Percentiles rank a stretch among this genome's conserved stretches.
Conservation (phyloP, 2,797 vertebrate species). For the Phaenicophaeus curvirostris region DNA sequence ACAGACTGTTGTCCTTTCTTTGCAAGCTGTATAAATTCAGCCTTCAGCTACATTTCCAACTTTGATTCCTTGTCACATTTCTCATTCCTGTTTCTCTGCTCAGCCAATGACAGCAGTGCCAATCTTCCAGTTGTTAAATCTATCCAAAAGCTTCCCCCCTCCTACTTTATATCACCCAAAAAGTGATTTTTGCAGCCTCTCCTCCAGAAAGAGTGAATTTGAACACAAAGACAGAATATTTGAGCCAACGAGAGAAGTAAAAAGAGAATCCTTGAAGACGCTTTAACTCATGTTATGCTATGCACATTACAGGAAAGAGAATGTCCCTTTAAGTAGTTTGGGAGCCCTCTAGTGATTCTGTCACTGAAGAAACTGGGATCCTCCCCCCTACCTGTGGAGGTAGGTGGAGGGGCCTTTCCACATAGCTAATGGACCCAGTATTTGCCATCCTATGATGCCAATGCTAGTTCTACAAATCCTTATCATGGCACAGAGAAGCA, state of each 20-base stretch:
- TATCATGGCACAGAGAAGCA: background rate
- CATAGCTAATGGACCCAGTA: background rate
- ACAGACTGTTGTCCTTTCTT: conserved; percentile 66
- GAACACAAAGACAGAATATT: conserved; percentile 65
- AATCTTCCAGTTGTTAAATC: conserved; percentile 72
- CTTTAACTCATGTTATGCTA: conserved; percentile 28
- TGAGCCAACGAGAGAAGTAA: conserved; percentile 57
- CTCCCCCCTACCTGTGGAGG: background rate
- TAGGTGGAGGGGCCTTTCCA: background rate
- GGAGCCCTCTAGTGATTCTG: conserved; percentile 69
- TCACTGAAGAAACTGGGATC: background rate
- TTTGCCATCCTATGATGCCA: background rate
- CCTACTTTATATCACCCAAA: conserved; percentile 68
- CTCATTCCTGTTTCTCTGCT: conserved; percentile 52
- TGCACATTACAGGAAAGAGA: conserved; percentile 35
- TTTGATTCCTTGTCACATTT: conserved; percentile 65
- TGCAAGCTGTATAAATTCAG: conserved; percentile 64
- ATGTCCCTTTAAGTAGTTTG: conserved; percentile 69
- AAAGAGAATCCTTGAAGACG: conserved; percentile 56
- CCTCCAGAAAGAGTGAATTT: conserved; percentile 66
- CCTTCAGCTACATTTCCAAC: conserved; percentile 62
- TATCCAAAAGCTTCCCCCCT: conserved; percentile 60
- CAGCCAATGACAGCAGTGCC: conserved; percentile 63
- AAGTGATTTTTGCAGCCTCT: conserved; percentile 69
- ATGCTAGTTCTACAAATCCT: background rate